Percentiles rank a stretch among this genome's conserved stretches.
These are phyloP conservation scores for Nibea albiflora DNA, from an alignment of 2,113 vertebrate genomes.

Conservation along the genomic window DNA sequence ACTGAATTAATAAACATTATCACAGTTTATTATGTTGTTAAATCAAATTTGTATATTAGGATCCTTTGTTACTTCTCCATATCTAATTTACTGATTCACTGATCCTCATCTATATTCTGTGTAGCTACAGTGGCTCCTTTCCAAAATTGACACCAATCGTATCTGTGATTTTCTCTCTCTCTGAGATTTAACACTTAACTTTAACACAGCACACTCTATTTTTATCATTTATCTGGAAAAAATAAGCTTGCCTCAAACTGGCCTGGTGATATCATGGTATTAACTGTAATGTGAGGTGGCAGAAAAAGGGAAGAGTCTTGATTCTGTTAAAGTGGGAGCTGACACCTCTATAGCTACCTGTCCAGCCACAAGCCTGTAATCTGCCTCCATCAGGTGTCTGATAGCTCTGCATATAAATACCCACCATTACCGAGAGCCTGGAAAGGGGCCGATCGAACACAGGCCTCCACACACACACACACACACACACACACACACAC, in stretches of 20 bases:
- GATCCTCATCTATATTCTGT: neutral
- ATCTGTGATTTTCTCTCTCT: neutral
- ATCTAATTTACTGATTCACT: neutral
- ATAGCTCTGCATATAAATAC: conserved; percentile 71
- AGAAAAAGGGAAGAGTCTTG: conserved; percentile 49
- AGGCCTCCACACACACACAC: neutral
- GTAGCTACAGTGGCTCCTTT: neutral
- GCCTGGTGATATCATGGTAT: conserved; percentile 46
- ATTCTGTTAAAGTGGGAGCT: conserved; percentile 55
- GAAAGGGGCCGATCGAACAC: conserved; percentile 38
- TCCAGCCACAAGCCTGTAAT: conserved; percentile 62
- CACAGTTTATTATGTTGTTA: neutral
- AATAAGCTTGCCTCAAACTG: conserved; percentile 8
- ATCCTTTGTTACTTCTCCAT: neutral
- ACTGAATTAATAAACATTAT: neutral
- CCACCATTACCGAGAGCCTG: conserved; percentile 57
- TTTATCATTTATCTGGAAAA: conserved; percentile 9
- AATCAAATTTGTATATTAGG: neutral
- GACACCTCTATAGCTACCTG: conserved; percentile 54
- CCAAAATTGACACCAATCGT: neutral
- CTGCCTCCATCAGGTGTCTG: conserved; percentile 72
- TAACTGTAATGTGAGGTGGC: conserved; percentile 46
- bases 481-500: conserved; percentile 4
- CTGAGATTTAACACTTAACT: neutral
- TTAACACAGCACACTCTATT: neutral